A percentile compares a stretch with the other conserved stretches of the same genome.
Evolutionary conservation across 1,140 invertebrate species (phyloP).

Genomic region (Asbolus verrucosus): DNA sequence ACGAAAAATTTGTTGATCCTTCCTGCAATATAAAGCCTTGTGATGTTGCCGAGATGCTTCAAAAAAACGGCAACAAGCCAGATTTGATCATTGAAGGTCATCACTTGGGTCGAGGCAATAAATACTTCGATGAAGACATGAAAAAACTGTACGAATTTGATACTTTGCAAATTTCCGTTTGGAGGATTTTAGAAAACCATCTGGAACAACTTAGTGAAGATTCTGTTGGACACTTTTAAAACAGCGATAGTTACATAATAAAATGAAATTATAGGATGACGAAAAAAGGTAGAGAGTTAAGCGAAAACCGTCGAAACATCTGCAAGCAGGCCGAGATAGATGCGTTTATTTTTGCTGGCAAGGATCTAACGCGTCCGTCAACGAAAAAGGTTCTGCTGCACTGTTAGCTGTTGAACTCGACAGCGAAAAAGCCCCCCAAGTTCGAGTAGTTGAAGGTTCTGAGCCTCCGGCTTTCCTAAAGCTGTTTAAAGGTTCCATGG

Average conservation of each 20-base stretch:
- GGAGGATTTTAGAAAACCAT: slow-evolving; percentile 89
- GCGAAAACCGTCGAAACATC: slow-evolving; percentile 86
- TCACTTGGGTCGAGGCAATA: slow-evolving; percentile 85
- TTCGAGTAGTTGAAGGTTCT: slow-evolving; percentile 83
- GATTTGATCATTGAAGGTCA: slow-evolving; percentile 86
- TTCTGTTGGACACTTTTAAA: slow-evolving; percentile 83
- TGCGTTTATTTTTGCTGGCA: slow-evolving; percentile 96
- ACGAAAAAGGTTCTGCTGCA: slow-evolving; percentile 93
- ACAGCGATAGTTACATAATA: slow-evolving; percentile 89
- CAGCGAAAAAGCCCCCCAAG: slow-evolving; percentile 88
- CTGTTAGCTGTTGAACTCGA: slow-evolving; percentile 91
- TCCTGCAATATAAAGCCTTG: slow-evolving; percentile 79
- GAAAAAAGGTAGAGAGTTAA: slow-evolving; percentile 84
- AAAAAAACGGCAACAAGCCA: slow-evolving; percentile 73
- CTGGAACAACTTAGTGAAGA: slow-evolving; percentile 74
- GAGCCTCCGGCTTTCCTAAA: slow-evolving; percentile 90
- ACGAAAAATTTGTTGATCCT: slow-evolving; percentile 70
- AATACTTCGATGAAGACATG: slow-evolving; percentile 81
- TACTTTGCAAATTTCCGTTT: slow-evolving; percentile 81
- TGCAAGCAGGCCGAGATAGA: slow-evolving; percentile 81
- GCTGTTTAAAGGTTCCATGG: slow-evolving; percentile 83
- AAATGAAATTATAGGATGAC: slow-evolving; percentile 90
- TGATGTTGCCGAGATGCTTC: slow-evolving; percentile 79
- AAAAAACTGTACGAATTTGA: slow-evolving; percentile 80
- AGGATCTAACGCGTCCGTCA: slow-evolving; percentile 85